Conservation (phyloP, 2,888 invertebrate species). For the Catocala nupta region DNA sequence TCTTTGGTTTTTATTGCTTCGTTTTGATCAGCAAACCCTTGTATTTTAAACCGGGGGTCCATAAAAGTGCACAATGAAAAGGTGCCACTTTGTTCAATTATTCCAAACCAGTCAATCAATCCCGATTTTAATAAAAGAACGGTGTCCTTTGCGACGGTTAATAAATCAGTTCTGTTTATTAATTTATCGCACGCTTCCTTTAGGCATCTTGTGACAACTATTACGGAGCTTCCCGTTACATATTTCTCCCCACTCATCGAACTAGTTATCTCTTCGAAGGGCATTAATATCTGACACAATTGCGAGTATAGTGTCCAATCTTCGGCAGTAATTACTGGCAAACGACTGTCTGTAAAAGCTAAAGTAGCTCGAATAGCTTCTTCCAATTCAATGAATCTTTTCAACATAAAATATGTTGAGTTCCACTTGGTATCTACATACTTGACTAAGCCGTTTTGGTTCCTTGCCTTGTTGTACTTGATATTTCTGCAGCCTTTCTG, state of each 20-base stretch:
- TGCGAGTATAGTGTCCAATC: slow-evolving; percentile 12
- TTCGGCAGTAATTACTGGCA: no score
- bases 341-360: not conserved
- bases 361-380: not conserved
- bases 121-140: slow-evolving; percentile 17
- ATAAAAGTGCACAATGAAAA: slow-evolving; percentile 24
- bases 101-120: slow-evolving; percentile 12
- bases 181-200: slow-evolving; percentile 10
- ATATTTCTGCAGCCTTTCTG: slow-evolving; percentile 2
- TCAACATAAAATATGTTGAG: slow-evolving; percentile 15
- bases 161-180: not conserved
- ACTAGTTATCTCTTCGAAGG: slow-evolving; percentile 19
- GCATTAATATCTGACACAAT: not conserved
- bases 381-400: slow-evolving; percentile 10
- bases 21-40: slow-evolving; percentile 7
- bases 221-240: slow-evolving; percentile 40
- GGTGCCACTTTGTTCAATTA: slow-evolving; percentile 21
- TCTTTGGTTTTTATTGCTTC: slow-evolving; percentile 13
- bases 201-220: slow-evolving; percentile 30
- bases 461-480: slow-evolving; percentile 6
- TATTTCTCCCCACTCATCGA: slow-evolving; percentile 45
- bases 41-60: slow-evolving; percentile 22
- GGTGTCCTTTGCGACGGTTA: not conserved
- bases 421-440: slow-evolving; percentile 21
- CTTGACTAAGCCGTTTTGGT: slow-evolving; percentile 20